Evolutionary conservation across 2,113 vertebrate genomes (phyloP), one percentile per base, ranked within the genome.

Genomic region (Hydrolagus affinis): DNA sequence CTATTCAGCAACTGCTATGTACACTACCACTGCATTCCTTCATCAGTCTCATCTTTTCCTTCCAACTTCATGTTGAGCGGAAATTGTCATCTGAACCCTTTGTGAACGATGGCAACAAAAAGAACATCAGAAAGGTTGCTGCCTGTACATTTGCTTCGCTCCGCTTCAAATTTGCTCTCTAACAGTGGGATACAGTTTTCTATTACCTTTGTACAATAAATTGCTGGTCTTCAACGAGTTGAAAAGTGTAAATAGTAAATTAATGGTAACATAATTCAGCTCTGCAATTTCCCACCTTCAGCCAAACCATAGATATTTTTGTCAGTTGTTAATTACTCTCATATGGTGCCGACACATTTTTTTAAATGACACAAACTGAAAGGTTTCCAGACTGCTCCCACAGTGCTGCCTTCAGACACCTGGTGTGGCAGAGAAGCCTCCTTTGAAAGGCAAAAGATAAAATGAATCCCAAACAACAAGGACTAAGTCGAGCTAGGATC

Each of bases 301-400:
- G 91, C 91, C 94, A 92, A 91, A 95, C 93, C 95, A 93, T 92
- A 93, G 95, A 95, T 96, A 97, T 97, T 97, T 97, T 91, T 96
- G 95, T 97, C 95, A 96, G 95, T 94, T 94, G 95, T 95, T 98
- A 98, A 97, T 98, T 97, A 97, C 93, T 95, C 94, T 95, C 94
- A 95, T 95, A 93, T 94, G 95, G 94, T 93, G 91, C 92, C 91
- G 91, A 92, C 96, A 95, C 94, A 93, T 96, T 96, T 92, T 88
- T 90, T 91, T 92, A 93, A 93, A 93, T 92, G 93, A 94, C 92
- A 92, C 92, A 92, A 93, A 93, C 91, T 74, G 87, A 91, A 87
- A 89, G 89, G 91, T 95, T 94, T 95, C 90, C 93, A 92, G 91
- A 90, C 86, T 15, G 87, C 88, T 90, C 89, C 15, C 85, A 72